A percentile compares a stretch with the other conserved stretches of the same genome.
Evolutionary conservation across 2,797 vertebrate species (phyloP).

Genomic region (Pogoniulus pusillus): DNA sequence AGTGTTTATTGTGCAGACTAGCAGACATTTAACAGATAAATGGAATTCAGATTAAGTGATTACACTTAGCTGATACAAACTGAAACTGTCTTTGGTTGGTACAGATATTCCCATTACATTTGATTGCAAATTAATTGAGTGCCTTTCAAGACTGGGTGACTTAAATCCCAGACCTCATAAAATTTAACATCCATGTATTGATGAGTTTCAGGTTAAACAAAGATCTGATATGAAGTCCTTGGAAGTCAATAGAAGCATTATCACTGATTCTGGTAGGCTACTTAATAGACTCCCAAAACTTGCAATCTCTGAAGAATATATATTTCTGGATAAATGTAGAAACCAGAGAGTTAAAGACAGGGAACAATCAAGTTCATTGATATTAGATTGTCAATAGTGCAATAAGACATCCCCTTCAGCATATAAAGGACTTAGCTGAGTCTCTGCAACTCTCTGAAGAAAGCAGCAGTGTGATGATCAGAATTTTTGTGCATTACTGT

Average conservation of each 20-base stretch:
- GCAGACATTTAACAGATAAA: constrained; percentile 8
- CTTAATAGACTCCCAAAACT: neutral
- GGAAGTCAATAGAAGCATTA: neutral
- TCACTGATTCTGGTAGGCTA: neutral
- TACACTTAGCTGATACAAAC: neutral
- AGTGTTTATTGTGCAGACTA: neutral
- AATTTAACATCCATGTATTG: neutral
- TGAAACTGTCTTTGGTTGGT: neutral
- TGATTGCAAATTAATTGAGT: neutral
- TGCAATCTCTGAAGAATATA: neutral
- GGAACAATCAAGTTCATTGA: neutral
- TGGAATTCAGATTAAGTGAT: neutral
- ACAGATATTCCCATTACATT: neutral
- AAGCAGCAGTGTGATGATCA: neutral
- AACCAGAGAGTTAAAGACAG: neutral
- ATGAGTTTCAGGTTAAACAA: neutral
- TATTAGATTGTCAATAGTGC: neutral
- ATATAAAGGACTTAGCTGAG: neutral
- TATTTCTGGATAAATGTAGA: neutral
- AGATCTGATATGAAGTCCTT: neutral
- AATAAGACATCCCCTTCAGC: neutral
- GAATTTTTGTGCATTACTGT: neutral
- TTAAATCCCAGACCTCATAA: neutral
- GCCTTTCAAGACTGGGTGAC: neutral
- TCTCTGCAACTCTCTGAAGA: neutral